Base-by-base conservation (phyloP, 2,888 invertebrate genomes). In the Epirrhoe tristata region DNA sequence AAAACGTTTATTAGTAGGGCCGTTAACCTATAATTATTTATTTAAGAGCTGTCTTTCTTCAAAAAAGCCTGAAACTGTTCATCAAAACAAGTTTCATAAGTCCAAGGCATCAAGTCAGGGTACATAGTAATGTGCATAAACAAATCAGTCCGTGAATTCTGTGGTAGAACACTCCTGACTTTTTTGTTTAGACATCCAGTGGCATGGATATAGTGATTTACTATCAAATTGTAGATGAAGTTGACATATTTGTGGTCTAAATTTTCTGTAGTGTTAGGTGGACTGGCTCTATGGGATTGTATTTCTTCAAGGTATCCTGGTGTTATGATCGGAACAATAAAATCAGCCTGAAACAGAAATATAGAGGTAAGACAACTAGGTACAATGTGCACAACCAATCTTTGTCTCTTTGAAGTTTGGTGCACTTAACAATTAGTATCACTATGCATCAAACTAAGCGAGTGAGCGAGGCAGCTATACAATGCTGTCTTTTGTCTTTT, bases 241-340 rank as follows among this genome's bases (percentile, higher is more conserved):
- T 88, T 89, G 0, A 88, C 93, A 85, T 94, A 93, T 85, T 89
- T 90, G 69, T 88, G 90, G 67, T 94, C 94, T 69, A 93, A 80
- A 69, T 93, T 93, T 69, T 92, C 90, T 69, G 85, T 85, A 24
- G 88, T 89, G 69, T 86, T 91, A 0, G 89, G 88, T 31, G 84
- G 77, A 70, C 82, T 83, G 8, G 85, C 71, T 58, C 79, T 78
- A 68, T 84, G 83, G 7, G 90, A 89, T 71, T 82, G 88, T 63
- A 94, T 93, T 80, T 85, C 88, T 64, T 90, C 84, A 36, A 94
- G 77, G 69, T 95, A 95, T 14, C 89, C 93, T 62, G 87, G 80
- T 51, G 94, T 94, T 71, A 95, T 83, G 60, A 95, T 94, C 6
- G 95, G 95, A 67, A 95, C 89, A 70, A 95, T 85, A 74, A 91